Base-by-base conservation (phyloP, 2,797 vertebrate genomes). In the Trachurus trachurus region DNA sequence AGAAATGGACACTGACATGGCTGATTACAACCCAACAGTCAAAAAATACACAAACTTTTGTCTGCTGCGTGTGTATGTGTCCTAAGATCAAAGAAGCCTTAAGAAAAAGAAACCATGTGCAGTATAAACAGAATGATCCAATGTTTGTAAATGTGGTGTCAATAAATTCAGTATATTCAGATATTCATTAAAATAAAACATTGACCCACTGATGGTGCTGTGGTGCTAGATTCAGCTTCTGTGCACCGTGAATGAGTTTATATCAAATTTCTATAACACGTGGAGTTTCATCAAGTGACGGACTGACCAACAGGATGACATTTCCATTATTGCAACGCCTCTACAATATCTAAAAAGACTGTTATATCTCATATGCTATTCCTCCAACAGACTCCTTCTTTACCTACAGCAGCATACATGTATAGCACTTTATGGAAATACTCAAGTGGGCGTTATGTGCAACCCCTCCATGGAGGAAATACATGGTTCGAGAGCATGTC, bases 381-480 rank as follows among this genome's bases (percentile, higher is more conserved):
- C 21, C 56, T 76, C 64, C 52, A 21, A 10, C 69, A 5, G 21
- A 10, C 40, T 67, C 59, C 58, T 70, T 71, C 66, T 82, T 89
- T 77, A 67, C 74, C 56, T 22, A 45, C 52, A 54, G 81, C 84
- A 45, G 53, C 67, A 21, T 26, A 74, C 64, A 61, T 15, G 62
- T n/a, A n/a, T n/a, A 73, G 80, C 17, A 11, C 77, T 47, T 69
- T 70, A 40, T 56, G 44, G 66, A 76, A 82, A 66, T 16, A 40
- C 71, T 60, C 63, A 66, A 74, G 80, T 77, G 57, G 83, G 61
- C 22, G 9, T 71, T 63, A 50, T 80, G 73, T 54, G 44, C 64
- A 13, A 83, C 69, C 71, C 52, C 22, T 29, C 39, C 9, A 26
- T 22, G 5, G 40, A 67, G 68, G 56, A 82, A 81, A 90, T 58